A percentile compares a stretch with the other conserved stretches of the same genome.
phyloP scores from a whole-genome alignment of 37 sponge, comb jelly and placozoan species.

The Tethya wilhelma region DNA sequence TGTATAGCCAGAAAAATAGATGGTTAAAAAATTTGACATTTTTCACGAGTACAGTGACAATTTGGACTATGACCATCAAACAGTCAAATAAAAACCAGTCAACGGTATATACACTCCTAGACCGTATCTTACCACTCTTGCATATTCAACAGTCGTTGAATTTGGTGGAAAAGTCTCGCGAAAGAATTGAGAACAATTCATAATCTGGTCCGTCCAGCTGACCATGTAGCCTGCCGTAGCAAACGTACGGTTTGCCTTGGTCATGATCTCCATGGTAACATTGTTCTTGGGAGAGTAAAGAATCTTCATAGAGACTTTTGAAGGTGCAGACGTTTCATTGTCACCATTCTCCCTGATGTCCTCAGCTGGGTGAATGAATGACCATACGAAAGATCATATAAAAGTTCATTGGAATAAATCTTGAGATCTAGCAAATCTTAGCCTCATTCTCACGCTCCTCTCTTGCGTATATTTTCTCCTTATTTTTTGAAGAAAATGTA shows the following conservation, averaged over 20 bases:
- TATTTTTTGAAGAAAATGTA: too few species aligned
- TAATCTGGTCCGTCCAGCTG: conserved; percentile 5
- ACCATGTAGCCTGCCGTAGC: conserved; percentile 24
- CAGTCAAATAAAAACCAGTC: too few species aligned
- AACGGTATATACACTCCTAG: not conserved
- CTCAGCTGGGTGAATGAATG: too few species aligned
- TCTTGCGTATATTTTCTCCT: too few species aligned
- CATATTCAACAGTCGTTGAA: not conserved
- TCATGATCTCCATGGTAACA: conserved; percentile 43
- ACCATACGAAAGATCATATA: too few species aligned
- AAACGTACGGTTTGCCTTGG: conserved; percentile 66
- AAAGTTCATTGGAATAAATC: not conserved
- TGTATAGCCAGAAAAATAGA: not conserved
- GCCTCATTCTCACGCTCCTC: too few species aligned
- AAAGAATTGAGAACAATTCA: conserved; percentile 55
- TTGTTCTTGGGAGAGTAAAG: conserved; percentile 60
- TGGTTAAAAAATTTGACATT: not conserved
- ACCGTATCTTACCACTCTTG: not conserved
- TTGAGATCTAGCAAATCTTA: too few species aligned
- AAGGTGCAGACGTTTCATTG: too few species aligned
- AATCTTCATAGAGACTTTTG: conserved; percentile 72
- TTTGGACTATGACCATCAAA: too few species aligned
- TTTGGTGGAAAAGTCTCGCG: conserved; percentile 37
- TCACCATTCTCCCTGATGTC: too few species aligned
- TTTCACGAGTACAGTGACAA: too few species aligned